Evolutionary conservation across 2,113 vertebrate genomes (phyloP).

Genomic region (Pica pica): DNA sequence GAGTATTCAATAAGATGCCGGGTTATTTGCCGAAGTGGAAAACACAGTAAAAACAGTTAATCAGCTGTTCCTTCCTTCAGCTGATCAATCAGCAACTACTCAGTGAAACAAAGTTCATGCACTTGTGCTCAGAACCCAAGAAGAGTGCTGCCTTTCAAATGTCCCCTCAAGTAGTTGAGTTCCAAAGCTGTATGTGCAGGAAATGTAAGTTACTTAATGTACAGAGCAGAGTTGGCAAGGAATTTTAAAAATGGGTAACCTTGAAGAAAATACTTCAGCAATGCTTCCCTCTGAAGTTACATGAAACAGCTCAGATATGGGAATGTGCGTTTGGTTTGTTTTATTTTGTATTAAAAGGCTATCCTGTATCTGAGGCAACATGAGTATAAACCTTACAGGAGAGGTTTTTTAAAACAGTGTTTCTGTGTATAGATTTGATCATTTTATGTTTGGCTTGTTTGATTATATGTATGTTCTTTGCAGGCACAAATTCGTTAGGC

Average conservation of each 20-base stretch:
- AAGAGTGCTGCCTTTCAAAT: neutral
- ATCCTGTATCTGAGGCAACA: neutral
- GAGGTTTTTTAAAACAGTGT: neutral
- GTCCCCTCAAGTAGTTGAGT: neutral
- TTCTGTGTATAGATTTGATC: neutral
- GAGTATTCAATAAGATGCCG: neutral
- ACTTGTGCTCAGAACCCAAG: neutral
- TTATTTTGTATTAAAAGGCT: neutral
- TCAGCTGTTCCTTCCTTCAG: neutral
- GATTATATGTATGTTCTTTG: neutral
- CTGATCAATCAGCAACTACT: neutral
- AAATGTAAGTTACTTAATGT: neutral
- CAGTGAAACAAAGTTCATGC: neutral
- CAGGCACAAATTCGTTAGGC: neutral
- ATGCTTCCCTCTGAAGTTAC: neutral
- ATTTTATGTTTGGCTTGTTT: neutral
- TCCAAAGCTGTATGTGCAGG: neutral
- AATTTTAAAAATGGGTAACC: neutral
- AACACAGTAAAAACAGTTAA: conserved; percentile 12
- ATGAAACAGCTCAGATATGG: neutral
- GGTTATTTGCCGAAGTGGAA: neutral
- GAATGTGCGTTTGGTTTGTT: neutral
- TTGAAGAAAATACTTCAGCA: neutral
- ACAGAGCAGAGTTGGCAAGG: neutral
- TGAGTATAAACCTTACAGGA: neutral